Base-by-base conservation (phyloP, 2,113 vertebrate genomes). In the Phrynosoma platyrhinos region DNA sequence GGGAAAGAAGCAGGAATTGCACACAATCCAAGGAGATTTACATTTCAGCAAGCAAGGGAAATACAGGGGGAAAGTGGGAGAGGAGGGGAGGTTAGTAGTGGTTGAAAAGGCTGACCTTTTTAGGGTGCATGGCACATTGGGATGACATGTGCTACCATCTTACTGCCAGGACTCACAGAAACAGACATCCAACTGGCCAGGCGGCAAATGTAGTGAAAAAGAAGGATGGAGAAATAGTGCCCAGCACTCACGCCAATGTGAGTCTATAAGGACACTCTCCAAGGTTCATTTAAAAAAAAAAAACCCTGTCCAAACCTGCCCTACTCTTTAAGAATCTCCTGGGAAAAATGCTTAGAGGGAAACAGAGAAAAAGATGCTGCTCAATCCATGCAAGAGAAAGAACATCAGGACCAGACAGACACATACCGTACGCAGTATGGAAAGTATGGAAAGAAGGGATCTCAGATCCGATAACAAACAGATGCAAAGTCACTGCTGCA, bases 181-280 rank as follows among this genome's bases (percentile, higher is more conserved):
- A 85, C 0, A 0, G 30, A 36, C 71, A 13, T 79, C 58, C 64
- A 10, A 30, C 2, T 64, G 87, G 76, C 66, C 80, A 6, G 21
- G 66, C 83, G 77, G 77, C 14, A 32, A 25, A 32, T 0, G 72
- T 74, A 13, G 1, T 9, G 42, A 23, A 30, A 53, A 64, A 42
- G 36, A 9, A 9, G 69, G 5, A 53, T 30, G 36, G 58, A 77
- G 68, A 18, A 16, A 7, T 8, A 81, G 83, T 9, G 91, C 79
- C 0, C 42, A 93, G 90, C 89, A 94, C 92, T 93, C 91, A 92
- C 89, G 93, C 91, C 90, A 93, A 83, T 88, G 90, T 95, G 91
- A 94, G 90, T 87, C 9, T 9, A 80, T 8, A 62, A 81, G 40
- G 9, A 40, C 32, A 32, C 66, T 77, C 81, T 90, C 90, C 27